A percentile compares a stretch with the other conserved stretches of the same genome.
Conservation (phyloP, 2,888 invertebrate genomes). For the Luffia ferchaultella region DNA sequence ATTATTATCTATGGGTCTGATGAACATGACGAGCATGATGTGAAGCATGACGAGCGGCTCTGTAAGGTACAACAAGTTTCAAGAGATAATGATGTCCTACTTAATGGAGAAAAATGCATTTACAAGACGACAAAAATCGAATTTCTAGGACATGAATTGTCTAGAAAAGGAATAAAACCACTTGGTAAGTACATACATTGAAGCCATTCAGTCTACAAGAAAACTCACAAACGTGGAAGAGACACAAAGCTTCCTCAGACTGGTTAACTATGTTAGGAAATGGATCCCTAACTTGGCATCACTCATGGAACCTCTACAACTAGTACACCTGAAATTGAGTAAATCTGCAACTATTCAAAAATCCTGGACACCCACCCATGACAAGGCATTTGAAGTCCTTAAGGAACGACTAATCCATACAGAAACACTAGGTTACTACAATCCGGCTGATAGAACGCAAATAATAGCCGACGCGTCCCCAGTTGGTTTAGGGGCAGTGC, state of each 20-base stretch:
- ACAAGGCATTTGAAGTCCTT: neutral
- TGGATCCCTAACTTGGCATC: conserved; percentile 20
- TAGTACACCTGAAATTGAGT: conserved; percentile 10
- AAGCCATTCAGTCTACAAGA: conserved; percentile 14
- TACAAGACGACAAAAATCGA: neutral
- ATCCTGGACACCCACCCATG: conserved; percentile 11
- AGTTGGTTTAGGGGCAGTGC: no score
- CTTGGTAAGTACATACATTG: conserved; percentile 15
- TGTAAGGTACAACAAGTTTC: neutral
- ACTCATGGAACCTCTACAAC: conserved; percentile 15
- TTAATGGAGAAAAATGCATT: conserved; percentile 3
- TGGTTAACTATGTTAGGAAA: conserved; percentile 18
- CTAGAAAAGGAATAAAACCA: conserved; percentile 13
- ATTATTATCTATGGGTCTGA: conserved; percentile 15
- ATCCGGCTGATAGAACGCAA: no score
- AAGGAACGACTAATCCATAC: neutral
- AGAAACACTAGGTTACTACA: no score
- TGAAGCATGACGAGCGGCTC: conserved; percentile 3
- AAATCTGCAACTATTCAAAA: conserved; percentile 3
- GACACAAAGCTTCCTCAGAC: conserved; percentile 21
- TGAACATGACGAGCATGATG: conserved; percentile 1
- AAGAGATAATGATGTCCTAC: neutral
- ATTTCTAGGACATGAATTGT: conserved; percentile 10
- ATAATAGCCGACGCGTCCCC: no score
- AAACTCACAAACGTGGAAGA: conserved; percentile 16